phyloP scores from a whole-genome alignment of 2,888 invertebrate genomes.

The Mythimna vitellina region DNA sequence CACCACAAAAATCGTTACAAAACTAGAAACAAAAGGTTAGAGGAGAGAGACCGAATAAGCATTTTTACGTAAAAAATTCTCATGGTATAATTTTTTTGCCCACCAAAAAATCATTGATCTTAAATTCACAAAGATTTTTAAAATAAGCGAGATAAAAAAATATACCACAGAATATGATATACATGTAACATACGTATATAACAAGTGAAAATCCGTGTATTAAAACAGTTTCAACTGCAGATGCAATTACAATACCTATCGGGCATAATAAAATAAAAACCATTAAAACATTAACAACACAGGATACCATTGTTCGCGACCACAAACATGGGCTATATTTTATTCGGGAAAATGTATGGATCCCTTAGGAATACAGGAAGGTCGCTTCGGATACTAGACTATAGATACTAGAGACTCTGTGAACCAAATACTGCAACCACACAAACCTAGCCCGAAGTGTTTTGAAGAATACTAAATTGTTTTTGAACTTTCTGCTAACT shows the following conservation, averaged over 20 bases:
- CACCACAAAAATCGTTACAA: background rate
- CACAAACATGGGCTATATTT: slow-evolving; percentile 42
- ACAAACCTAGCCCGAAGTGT: slow-evolving; percentile 23
- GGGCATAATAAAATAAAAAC: slow-evolving; percentile 22
- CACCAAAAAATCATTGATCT: background rate
- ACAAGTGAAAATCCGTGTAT: background rate
- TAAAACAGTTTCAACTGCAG: too few relatives aligned
- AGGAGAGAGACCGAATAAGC: too few relatives aligned
- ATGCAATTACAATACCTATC: background rate
- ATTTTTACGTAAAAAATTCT: too few relatives aligned
- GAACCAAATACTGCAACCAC: slow-evolving; percentile 43
- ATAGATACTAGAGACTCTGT: background rate
- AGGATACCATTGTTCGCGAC: slow-evolving; percentile 26
- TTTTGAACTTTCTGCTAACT: slow-evolving; percentile 36
- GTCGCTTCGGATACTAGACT: slow-evolving; percentile 32
- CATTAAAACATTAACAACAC: slow-evolving; percentile 14
- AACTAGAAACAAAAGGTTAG: background rate
- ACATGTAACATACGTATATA: background rate
- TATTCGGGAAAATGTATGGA: slow-evolving; percentile 57
- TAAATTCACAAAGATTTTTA: background rate
- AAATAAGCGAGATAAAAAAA: background rate
- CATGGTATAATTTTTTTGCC: too few relatives aligned
- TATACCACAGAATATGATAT: background rate
- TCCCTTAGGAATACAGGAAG: slow-evolving; percentile 41
- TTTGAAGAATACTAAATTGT: slow-evolving; percentile 54